Evolutionary conservation across 2,888 invertebrate species (phyloP).

Genomic region (Ophioninae sp.): DNA sequence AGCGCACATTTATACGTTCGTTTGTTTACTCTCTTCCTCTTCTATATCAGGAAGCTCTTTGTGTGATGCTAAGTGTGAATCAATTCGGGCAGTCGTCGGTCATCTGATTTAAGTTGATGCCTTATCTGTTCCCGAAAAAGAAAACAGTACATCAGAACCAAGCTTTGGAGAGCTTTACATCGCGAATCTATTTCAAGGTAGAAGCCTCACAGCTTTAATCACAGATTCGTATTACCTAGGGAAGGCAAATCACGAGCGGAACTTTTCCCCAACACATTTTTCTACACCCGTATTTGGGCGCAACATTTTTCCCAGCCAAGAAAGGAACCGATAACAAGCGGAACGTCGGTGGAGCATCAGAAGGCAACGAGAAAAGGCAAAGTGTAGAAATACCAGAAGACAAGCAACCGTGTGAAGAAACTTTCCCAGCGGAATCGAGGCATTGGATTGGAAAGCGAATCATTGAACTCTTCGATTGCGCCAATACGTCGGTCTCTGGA

Average conservation of each 20-base stretch:
- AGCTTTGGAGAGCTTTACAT: too few species aligned
- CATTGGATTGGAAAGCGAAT: constrained; percentile 2
- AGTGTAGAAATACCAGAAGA: background rate
- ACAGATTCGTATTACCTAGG: too few species aligned
- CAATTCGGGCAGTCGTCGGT: background rate
- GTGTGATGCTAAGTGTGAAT: background rate
- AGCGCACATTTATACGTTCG: background rate
- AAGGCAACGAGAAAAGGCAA: background rate
- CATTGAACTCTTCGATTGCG: background rate
- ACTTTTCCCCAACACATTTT: background rate
- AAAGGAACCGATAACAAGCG: background rate
- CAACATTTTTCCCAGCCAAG: too few species aligned
- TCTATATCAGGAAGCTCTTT: background rate
- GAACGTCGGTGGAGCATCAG: background rate
- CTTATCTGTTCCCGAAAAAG: too few species aligned
- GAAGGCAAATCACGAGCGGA: background rate
- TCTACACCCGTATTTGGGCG: too few species aligned
- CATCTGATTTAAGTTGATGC: too few species aligned
- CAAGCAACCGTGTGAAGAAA: background rate
- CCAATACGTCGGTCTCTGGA: background rate
- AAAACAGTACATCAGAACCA: too few species aligned
- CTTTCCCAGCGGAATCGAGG: background rate
- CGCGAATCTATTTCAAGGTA: too few species aligned
- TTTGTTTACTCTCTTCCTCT: background rate
- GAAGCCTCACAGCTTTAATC: too few species aligned